Evolutionary conservation across 2,888 invertebrate species (phyloP), one percentile per base, ranked within the genome.

Genomic region (Pyrocoelia pectoralis): DNA sequence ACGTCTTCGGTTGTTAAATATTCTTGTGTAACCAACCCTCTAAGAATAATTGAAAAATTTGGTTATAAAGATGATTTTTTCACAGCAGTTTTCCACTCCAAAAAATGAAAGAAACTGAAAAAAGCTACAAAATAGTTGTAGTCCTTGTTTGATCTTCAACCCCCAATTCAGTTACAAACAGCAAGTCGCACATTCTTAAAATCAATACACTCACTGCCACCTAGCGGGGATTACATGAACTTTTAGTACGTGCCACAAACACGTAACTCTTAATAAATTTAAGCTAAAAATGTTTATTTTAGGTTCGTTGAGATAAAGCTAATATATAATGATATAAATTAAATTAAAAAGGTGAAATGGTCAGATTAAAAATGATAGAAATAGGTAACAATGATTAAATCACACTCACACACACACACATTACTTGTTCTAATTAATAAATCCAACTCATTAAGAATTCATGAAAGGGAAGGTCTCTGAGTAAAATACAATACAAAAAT

Each of bases 401-500:
- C 66, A 68, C 66, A 24, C 24, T 5, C 24, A 5, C 24, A 6
- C 24, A 24, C n/a, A 24, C 24, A 24, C 24, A 68, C 64, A 65
- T 66, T 65, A 64, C 66, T 65, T 62, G 66, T 65, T 61, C 60
- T 68, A 68, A 68, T 68, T 68, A 68, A 68, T 68, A 68, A 68
- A 66, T 68, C 68, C 66, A 13, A 28, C 60, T 68, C 52, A 66
- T 68, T 68, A 68, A 66, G 57, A 65, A 68, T 68, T 64, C 66
- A 66, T 66, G 65, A 64, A 59, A 58, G 68, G 66, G 65, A 64
- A 58, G 66, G 68, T 62, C 68, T 51, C 50, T 6, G 13, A 62
- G 67, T 56, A 66, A 68, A 68, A 68, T 66, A 61, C 61, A 65
- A 65, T 65, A 65, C 58, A 61, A 61, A 63, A 66, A 66, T 66